These are phyloP conservation scores for Paragorgia papillata DNA, from an alignment of 92 coral and sea anemone genomes.

Conservation along the genomic window DNA sequence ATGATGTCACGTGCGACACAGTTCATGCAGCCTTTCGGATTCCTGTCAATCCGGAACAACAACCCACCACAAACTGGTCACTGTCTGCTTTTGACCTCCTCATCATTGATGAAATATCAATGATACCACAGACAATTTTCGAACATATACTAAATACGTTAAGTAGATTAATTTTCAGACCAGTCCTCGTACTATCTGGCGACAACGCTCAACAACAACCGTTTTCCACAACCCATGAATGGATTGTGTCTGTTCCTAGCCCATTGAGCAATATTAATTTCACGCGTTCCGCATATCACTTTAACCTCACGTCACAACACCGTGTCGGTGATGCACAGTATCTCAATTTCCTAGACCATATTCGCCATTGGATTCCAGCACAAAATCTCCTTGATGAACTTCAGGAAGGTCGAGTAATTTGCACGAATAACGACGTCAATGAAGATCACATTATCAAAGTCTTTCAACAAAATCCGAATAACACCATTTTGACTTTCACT, in stretches of 20 bases:
- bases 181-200: constrained; percentile 14
- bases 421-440: not conserved
- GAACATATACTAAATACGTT: constrained; percentile 10
- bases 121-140: constrained; percentile 29
- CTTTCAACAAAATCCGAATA: not conserved
- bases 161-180: not conserved
- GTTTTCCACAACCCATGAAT: not conserved
- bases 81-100: constrained; percentile 37
- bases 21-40: constrained; percentile 45
- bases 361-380: constrained; percentile 9
- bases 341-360: constrained; percentile 2
- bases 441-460: constrained; percentile 16
- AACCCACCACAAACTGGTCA: constrained; percentile 43
- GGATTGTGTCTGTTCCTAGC: not conserved
- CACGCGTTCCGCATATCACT: not conserved
- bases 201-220: constrained; percentile 39
- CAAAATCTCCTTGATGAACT: constrained; percentile 7
- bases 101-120: constrained; percentile 52
- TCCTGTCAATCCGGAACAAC: not conserved
- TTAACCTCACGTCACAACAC: not conserved
- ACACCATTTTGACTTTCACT: constrained; percentile 1
- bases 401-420: constrained; percentile 10
- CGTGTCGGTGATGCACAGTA: not conserved
- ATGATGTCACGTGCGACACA: constrained; percentile 27
- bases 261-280: not conserved